A percentile compares a stretch with the other conserved stretches of the same genome.
phyloP scores from a whole-genome alignment of 2,888 invertebrate genomes.

The Archips crataeganus region DNA sequence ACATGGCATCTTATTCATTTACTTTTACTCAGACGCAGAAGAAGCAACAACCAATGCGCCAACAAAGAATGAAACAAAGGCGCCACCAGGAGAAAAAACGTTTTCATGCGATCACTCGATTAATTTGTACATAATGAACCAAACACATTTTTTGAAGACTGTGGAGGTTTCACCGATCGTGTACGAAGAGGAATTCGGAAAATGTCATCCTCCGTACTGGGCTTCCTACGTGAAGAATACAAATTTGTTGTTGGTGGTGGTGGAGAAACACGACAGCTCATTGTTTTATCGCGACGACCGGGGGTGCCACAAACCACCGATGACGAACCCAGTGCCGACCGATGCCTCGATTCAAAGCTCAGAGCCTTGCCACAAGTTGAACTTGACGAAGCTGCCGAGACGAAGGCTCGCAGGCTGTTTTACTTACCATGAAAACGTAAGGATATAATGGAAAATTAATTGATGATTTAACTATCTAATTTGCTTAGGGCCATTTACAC shows the following conservation, averaged over 20 bases:
- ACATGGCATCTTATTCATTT: conserved; percentile 1
- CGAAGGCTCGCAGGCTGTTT: conserved; percentile 91
- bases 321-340: conserved; percentile 83
- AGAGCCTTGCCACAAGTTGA: conserved; percentile 91
- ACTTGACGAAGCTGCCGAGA: conserved; percentile 88
- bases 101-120: conserved; percentile 91
- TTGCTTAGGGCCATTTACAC: no score
- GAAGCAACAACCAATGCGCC: conserved; percentile 54
- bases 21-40: conserved; percentile 8
- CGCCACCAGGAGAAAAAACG: conserved; percentile 72
- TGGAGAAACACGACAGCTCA: conserved; percentile 76
- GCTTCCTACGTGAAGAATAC: conserved; percentile 91
- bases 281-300: background rate
- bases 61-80: conserved; percentile 59
- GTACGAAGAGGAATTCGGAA: conserved; percentile 59
- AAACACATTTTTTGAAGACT: conserved; percentile 78
- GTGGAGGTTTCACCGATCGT: conserved; percentile 66
- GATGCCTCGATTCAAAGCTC: conserved; percentile 70
- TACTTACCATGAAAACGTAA: conserved; percentile 90
- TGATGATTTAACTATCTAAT: background rate
- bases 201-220: conserved; percentile 85
- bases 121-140: conserved; percentile 89
- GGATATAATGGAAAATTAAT: background rate
- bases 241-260: conserved; percentile 91
- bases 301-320: conserved; percentile 85